Evolutionary conservation across 2,113 vertebrate genomes (phyloP).

Genomic region (Ammodramus savannarum): DNA sequence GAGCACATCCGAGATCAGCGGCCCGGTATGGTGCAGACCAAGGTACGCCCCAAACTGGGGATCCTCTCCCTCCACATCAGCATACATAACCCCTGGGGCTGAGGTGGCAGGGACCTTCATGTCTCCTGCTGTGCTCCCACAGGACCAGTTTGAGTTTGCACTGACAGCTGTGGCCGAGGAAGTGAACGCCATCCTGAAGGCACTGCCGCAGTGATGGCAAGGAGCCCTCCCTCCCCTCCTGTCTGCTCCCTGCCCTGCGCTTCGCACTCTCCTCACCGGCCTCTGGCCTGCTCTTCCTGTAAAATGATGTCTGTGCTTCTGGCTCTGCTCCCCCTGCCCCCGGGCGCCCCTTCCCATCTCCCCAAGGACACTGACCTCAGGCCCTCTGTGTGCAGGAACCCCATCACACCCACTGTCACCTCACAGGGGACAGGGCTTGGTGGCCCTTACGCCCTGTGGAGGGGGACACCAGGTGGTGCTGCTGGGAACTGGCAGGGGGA

Average conservation of each 20-base stretch:
- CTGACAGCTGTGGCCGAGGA: conserved; percentile 95
- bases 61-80: not conserved
- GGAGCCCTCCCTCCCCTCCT: not conserved
- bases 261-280: not conserved
- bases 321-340: not conserved
- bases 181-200: conserved; percentile 96
- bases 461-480: not conserved
- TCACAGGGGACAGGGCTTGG: not conserved
- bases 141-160: conserved; percentile 99
- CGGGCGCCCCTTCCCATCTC: not conserved
- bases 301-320: conserved; percentile 41
- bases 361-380: not conserved
- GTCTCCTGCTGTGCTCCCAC: not conserved
- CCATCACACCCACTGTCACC: rapidly evolving
- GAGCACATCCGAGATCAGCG: conserved; percentile 96
- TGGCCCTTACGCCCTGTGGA: not conserved
- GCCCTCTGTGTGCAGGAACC: not conserved
- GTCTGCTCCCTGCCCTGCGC: not conserved
- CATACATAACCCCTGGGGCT: rapidly evolving
- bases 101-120: not conserved
- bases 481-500: not conserved
- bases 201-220: conserved; percentile 85
- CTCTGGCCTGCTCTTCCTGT: not conserved
- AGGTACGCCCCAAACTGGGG: conserved; percentile 75
- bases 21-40: conserved; percentile 89